These are phyloP conservation scores for Palloptera scutellata DNA, from an alignment of 2,888 invertebrate species.

Conservation along the genomic window DNA sequence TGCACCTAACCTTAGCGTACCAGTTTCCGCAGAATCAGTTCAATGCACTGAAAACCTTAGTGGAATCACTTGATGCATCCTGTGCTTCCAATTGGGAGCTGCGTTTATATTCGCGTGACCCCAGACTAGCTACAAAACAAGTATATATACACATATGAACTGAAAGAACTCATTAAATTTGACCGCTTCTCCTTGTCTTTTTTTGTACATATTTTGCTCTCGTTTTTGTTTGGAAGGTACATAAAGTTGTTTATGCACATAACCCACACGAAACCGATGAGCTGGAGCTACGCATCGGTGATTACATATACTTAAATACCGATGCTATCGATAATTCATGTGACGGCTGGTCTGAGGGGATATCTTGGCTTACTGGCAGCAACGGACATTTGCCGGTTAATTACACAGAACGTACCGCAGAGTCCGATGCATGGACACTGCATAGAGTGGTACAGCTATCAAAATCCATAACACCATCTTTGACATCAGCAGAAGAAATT, in stretches of 20 bases:
- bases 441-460: constrained; percentile 74
- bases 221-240: constrained; percentile 66
- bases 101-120: constrained; percentile 85
- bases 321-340: constrained; percentile 76
- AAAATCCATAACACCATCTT: constrained; percentile 61
- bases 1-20: constrained; percentile 89
- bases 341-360: constrained; percentile 88
- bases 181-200: neutral
- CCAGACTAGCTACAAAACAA: constrained; percentile 76
- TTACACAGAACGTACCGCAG: constrained; percentile 83
- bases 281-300: constrained; percentile 83
- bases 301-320: constrained; percentile 83
- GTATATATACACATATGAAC: constrained; percentile 51
- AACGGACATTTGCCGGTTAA: constrained; percentile 83
- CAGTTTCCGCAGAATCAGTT: constrained; percentile 81
- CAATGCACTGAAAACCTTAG: constrained; percentile 75
- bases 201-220: constrained; percentile 5
- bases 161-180: constrained; percentile 7
- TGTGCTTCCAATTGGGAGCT: constrained; percentile 82
- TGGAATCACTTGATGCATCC: constrained; percentile 75
- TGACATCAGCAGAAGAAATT: constrained; percentile 59
- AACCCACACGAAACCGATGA: constrained; percentile 82
- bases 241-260: constrained; percentile 82
- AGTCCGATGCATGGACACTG: constrained; percentile 91
- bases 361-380: constrained; percentile 67